Base-by-base conservation (phyloP, 1,140 invertebrate species). In the Ctenoplectra terminalis region DNA sequence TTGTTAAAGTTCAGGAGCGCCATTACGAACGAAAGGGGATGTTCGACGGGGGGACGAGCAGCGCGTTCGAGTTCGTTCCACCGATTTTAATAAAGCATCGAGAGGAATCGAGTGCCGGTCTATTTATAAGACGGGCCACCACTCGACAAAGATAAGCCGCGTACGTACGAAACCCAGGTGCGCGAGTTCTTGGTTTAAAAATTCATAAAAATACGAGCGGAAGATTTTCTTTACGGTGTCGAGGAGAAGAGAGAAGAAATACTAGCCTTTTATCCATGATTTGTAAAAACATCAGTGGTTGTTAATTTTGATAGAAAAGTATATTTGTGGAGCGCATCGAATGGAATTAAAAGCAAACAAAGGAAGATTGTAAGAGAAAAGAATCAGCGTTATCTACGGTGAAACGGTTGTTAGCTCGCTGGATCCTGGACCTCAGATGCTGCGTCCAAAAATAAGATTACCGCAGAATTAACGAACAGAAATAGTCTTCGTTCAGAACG, bases 371-470 rank as follows among this genome's bases (percentile, higher is more conserved):
- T n/a, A 23, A 4, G 0, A 37, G n/a, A 37, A 11, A 26, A 26
- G 64, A 58, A 23, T 1, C 17, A 8, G 11, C 9, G 52, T 72
- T 52, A 31, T 69, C 50, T 43, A 60, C 26, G n/a, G 7, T 11
- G 15, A 54, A 48, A 71, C 37, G 64, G 54, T 34, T 31, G 64
- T 78, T 77, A 80, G 61, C 52, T 60, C 58, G 54, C 90, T 90
- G 89, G 86, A 91, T 91, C 88, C 90, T 85, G 85, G 90, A 92
- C 76, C 87, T 88, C 86, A 48, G 84, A 86, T 78, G 88, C 85
- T 90, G 82, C 54, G 78, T 86, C 90, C 89, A 83, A 91, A 92
- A 92, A 92, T 92, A 92, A 90, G 81, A 84, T 88, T 72, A 87
- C 84, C 82, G 75, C 73, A 87, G 86, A 91, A 90, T 92, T 89